Conservation (phyloP, 2,113 vertebrate species). For the Cephalopterus ornatus region DNA sequence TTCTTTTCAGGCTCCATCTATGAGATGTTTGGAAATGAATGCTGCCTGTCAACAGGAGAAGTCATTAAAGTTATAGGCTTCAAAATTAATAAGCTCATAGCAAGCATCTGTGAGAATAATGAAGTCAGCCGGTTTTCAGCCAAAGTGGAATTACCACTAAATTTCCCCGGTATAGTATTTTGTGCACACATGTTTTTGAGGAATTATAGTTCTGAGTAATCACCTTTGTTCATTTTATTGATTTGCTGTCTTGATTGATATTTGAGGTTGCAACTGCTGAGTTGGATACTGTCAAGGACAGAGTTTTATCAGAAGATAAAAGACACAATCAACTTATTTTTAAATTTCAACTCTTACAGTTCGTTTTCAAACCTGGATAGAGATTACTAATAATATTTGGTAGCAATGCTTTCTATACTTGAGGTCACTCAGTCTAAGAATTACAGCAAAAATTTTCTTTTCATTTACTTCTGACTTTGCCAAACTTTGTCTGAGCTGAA, state of each 20-base stretch:
- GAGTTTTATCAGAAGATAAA: background rate
- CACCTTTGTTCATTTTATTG: background rate
- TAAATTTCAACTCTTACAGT: background rate
- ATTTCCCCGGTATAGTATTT: conserved; percentile 79
- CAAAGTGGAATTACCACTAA: conserved; percentile 76
- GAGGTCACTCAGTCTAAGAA: background rate
- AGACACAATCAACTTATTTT: background rate
- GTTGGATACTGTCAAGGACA: background rate
- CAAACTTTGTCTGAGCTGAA: background rate
- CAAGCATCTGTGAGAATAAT: conserved; percentile 60
- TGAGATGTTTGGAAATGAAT: conserved; percentile 82
- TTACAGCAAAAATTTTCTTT: background rate
- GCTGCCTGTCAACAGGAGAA: conserved; percentile 83
- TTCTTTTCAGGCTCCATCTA: conserved; percentile 75
- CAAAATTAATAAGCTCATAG: conserved; percentile 80
- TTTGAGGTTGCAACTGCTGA: background rate
- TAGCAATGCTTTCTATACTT: background rate
- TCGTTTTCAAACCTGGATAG: background rate
- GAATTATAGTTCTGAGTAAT: background rate
- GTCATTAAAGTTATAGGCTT: conserved; percentile 82
- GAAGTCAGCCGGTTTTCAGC: conserved; percentile 35
- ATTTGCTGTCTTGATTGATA: background rate
- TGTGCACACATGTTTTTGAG: background rate
- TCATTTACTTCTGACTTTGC: background rate
- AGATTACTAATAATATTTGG: background rate